Percentiles rank a stretch among this genome's conserved stretches.
Evolutionary conservation across 2,888 invertebrate genomes (phyloP).

Genomic region (Therioaphis trifolii): DNA sequence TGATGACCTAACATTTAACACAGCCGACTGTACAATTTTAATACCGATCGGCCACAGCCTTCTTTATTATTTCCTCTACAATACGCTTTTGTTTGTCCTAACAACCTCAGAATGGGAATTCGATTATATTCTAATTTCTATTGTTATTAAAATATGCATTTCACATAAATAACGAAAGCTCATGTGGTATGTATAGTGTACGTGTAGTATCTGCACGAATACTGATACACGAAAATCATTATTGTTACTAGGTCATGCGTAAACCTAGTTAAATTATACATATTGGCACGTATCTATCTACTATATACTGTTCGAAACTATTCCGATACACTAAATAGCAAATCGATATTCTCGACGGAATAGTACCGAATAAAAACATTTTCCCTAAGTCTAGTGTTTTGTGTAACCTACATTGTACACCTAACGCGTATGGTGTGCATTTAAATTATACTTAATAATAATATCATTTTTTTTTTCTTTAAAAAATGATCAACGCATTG

Average conservation of each 20-base stretch:
- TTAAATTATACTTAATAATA: too few species aligned
- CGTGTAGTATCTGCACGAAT: not conserved
- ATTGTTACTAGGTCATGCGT: not conserved
- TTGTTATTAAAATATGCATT: constrained; percentile 8
- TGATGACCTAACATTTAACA: too few species aligned
- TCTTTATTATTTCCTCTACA: too few species aligned
- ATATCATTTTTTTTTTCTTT: too few species aligned
- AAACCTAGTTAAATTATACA: constrained; percentile 18
- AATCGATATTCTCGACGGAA: too few species aligned
- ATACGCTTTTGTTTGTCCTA: not conserved
- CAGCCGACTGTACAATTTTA: too few species aligned
- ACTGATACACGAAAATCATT: constrained; percentile 24
- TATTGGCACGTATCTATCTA: not conserved
- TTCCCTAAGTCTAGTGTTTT: too few species aligned
- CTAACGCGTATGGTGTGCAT: too few species aligned
- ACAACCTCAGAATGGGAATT: not conserved
- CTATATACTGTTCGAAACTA: not conserved
- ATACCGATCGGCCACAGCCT: too few species aligned
- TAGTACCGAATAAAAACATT: too few species aligned
- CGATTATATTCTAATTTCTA: constrained; percentile 1
- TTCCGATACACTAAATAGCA: not conserved
- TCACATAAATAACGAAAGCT: not conserved
- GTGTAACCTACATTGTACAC: too few species aligned
- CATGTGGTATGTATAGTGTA: not conserved
- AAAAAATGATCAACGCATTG: too few species aligned